Base-by-base conservation (phyloP, 64 coral and sea anemone genomes). In the Acropora yongei region DNA sequence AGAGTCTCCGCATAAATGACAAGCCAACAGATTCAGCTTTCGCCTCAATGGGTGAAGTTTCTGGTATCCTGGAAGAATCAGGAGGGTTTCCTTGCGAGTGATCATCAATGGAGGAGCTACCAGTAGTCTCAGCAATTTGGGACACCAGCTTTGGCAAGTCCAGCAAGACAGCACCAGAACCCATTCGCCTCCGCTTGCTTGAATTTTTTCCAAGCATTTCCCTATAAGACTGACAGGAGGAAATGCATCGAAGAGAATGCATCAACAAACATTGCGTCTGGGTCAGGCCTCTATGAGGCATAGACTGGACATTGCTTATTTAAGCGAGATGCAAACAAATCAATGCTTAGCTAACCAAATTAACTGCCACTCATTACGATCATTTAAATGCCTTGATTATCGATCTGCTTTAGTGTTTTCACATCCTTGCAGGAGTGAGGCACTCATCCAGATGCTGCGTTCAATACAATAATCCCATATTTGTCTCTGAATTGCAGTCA, bases 401-500 rank as follows among this genome's bases (percentile, higher is more conserved):
- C 8, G 6, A 18, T 93, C 91, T 66, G 91, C 91, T 57, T 78
- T 57, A 68, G 75, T 86, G 75, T 86, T 92, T 5, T 78, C 30
- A 8, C 46, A 16, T 57, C 90, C 90, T 42, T 81, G 80, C 16
- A 93, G 41, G 61, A 87, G 91, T 50, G 73, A 44, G 16, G 83
- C 82, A 78, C 75, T 93, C 55, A 93, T 57, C 74, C 91, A 93
- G 4, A 93, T 66, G 11, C 87, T 93, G 14, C 48, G 72, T 53
- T 49, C 42, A 41, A 78, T 63, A 51, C 82, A 86, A 49, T 78
- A 75, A 46, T 49, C 19, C 90, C 68, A 84, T 67, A 91, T 91
- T 58, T 91, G 65, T 83, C 74, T 84, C 6, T 79, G 71, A 41
- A 72, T 91, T 76, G 39, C 80, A 91, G 44, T 80, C 39, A 11